Percentiles rank a stretch among this genome's conserved stretches.
These are phyloP conservation scores for Urocyon cinereoargenteus DNA, from an alignment of 2,797 vertebrate genomes.

Conservation along the genomic window DNA sequence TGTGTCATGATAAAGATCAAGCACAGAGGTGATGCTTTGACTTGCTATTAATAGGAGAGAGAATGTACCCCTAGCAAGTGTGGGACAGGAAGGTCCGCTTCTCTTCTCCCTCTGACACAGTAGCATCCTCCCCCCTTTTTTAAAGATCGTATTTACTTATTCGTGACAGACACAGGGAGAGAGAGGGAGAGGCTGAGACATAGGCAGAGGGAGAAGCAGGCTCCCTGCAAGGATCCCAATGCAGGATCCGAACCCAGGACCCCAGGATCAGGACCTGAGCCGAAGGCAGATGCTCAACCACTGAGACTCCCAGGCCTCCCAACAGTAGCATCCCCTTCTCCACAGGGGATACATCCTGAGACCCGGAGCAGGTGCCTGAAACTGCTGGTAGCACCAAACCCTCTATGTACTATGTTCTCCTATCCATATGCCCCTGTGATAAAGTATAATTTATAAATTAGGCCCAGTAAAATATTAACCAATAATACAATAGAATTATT, in stretches of 20 bases:
- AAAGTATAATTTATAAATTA: neutral
- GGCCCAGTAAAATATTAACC: neutral
- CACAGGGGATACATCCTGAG: neutral
- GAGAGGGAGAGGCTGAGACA: too few relatives aligned
- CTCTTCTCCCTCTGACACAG: neutral
- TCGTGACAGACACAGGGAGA: too few relatives aligned
- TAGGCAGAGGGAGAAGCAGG: too few relatives aligned
- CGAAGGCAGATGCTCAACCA: too few relatives aligned
- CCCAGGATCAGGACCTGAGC: too few relatives aligned
- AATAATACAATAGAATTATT: neutral
- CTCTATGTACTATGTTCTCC: neutral
- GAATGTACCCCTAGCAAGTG: neutral
- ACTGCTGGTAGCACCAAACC: neutral
- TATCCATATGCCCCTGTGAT: neutral
- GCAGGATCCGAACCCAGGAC: too few relatives aligned
- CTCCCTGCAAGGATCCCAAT: too few relatives aligned
- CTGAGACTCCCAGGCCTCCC: too few relatives aligned
- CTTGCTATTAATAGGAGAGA: neutral
- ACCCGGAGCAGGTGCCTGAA: neutral
- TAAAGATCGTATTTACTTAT: too few relatives aligned
- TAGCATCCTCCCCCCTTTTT: neutral
- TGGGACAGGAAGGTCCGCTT: fast-evolving
- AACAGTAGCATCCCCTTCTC: neutral
- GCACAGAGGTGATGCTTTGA: neutral
- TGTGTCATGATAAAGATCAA: neutral